Conservation (phyloP, 1,140 invertebrate species). For the Lepidostoma basale region DNA sequence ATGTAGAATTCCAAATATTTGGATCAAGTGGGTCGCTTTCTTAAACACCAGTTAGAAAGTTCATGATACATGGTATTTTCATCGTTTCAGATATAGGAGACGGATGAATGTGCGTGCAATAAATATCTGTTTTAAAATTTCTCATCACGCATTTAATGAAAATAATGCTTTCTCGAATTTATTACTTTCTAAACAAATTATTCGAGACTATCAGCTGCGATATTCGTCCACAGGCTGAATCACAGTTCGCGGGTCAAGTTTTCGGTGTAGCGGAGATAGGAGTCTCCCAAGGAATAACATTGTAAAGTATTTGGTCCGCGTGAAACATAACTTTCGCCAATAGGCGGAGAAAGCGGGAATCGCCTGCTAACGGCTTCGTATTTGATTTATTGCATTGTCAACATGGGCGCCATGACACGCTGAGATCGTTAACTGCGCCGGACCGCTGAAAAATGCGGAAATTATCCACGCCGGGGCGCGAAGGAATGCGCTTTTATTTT, state of each 20-base stretch:
- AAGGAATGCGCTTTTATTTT: conserved; percentile 18
- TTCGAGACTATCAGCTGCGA: neutral
- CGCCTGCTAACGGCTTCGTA: too few relatives aligned
- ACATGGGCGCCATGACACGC: neutral
- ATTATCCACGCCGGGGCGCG: neutral
- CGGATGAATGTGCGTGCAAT: too few relatives aligned
- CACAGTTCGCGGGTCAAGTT: neutral
- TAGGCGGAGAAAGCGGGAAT: too few relatives aligned
- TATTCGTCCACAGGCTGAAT: too few relatives aligned
- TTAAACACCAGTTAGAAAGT: too few relatives aligned
- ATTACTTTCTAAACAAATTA: neutral
- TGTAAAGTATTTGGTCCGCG: too few relatives aligned
- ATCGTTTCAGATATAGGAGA: too few relatives aligned
- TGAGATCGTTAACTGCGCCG: neutral
- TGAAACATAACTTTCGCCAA: too few relatives aligned
- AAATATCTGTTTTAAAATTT: neutral
- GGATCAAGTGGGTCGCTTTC: too few relatives aligned
- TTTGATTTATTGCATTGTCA: conserved; percentile 2
- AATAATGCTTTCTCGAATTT: neutral
- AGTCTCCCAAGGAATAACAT: too few relatives aligned
- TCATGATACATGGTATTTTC: neutral
- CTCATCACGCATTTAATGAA: neutral
- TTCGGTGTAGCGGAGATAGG: too few relatives aligned
- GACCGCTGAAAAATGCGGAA: conserved; percentile 5
- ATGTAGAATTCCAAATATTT: too few relatives aligned